Base-by-base conservation (phyloP, 2,113 vertebrate species). In the Fulmarus glacialis region DNA sequence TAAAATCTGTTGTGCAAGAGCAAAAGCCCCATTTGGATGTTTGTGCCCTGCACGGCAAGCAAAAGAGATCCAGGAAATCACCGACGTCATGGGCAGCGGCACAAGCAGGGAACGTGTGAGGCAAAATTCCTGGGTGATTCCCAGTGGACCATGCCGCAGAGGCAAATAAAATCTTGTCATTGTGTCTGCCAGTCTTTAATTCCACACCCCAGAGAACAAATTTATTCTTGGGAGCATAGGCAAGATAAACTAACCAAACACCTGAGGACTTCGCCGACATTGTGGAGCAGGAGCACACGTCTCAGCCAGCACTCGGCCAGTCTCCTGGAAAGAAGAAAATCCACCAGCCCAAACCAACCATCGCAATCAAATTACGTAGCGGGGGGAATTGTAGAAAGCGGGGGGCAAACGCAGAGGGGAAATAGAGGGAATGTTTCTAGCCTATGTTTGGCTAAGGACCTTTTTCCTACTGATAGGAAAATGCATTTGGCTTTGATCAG, bases 61-160 rank as follows among this genome's bases (percentile, higher is more conserved):
- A 58, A 36, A 55, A 67, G 52, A 32, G 53, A 38, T 24, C 4
- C n/a, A 68, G 43, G 43, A 32, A 38, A 30, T 42, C 15, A 9
- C 29, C 0, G 0, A 5, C 16, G 32, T 40, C 48, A 9, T 1
- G 13, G 34, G 38, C 85, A 77, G 14, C 58, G 56, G 55, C 40
- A 10, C 17, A 27, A 47, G 27, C 43, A 36, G 19, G 47, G 47
- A 59, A 58, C 0, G 4, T 2, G 3, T 6, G 50, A 48, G 15
- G 27, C 50, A 88, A 8, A n/a, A 74, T 29, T 58, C 40, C 22
- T 47, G 9, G 3, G 9, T 64, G 40, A 59, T 43, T 67, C 34
- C 50, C 58, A 38, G 72, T 11, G 14, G 38, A 18, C 27, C 6
- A 5, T 5, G 45, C 1, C 1, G 34, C 30, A 43, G 27, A 71